phyloP scores from a whole-genome alignment of 2,797 vertebrate species.

The Helostoma temminkii region DNA sequence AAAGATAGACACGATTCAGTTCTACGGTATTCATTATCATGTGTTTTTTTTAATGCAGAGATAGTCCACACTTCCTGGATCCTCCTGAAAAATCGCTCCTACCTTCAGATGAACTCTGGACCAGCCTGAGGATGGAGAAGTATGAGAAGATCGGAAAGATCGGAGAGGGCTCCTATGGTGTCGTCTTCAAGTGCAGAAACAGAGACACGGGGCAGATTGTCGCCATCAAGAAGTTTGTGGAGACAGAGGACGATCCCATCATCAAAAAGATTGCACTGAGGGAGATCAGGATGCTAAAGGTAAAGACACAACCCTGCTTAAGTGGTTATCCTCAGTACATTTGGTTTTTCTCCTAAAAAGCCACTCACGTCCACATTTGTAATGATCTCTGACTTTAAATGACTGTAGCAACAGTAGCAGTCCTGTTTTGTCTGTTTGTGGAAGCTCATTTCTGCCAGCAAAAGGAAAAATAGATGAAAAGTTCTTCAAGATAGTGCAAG shows the following conservation, averaged over 20 bases:
- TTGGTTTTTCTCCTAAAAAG: neutral
- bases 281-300: constrained; percentile 96
- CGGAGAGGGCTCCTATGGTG: constrained; percentile 94
- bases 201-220: constrained; percentile 92
- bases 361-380: neutral
- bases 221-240: constrained; percentile 96
- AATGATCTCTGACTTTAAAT: neutral
- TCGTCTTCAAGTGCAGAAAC: constrained; percentile 95
- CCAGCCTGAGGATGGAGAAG: constrained; percentile 88
- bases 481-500: neutral
- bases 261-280: constrained; percentile 94
- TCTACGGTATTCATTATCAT: neutral
- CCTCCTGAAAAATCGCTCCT: neutral
- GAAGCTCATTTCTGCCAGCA: no score
- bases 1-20: neutral
- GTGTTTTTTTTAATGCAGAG: neutral
- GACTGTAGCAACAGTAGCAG: neutral
- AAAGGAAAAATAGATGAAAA: neutral
- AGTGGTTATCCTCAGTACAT: neutral
- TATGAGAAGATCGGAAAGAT: constrained; percentile 95
- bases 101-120: neutral
- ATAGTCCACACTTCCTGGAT: neutral
- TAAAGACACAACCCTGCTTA: constrained; percentile 41
- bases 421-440: no score
- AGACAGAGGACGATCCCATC: constrained; percentile 94